Base-by-base conservation (phyloP, 92 coral and sea anemone genomes). In the Zoanthus solanderi region DNA sequence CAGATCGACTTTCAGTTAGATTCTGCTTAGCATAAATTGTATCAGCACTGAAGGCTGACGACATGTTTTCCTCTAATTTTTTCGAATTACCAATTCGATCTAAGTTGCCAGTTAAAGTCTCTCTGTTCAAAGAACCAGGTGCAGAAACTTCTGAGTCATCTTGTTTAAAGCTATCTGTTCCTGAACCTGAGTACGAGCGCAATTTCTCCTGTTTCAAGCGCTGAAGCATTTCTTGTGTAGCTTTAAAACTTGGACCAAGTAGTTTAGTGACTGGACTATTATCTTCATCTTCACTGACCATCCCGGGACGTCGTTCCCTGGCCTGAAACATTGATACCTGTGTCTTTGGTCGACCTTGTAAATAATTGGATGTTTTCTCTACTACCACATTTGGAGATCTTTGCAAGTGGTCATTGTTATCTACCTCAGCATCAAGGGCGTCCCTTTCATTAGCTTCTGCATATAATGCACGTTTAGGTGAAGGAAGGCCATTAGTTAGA, bases 181-280 rank as follows among this genome's bases (percentile, higher is more conserved):
- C 86, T 15, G 81, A 87, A 52, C 78, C 86, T 8, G 83, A 89
- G 74, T 84, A 89, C 7, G 85, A 94, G 10, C 61, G 47, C 72
- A 90, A 90, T 78, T 91, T 87, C 74, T 95, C 98, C 68, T 85
- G 91, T 78, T 88, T 95, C 75, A 95, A 79, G 69, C 89, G 92
- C 29, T 85, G 89, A 58, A 97, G 87, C 89, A 94, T 94, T 48
- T 97, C 85, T 63, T 97, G 97, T 2, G 98, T 94, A 5, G 97
- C 97, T 79, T 90, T 96, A 82, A 97, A 97, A 83, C 95, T 93
- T 72, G 99, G 99, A 18, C 99, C 99, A 13, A 97, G 94, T 56
- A 97, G 93, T 86, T 94, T 94, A 1, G 99, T 95, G 12, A 97
- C 99, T 0, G 99, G 99, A 75, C 99, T 97, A 34, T 93, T 95